Evolutionary conservation across 2,888 invertebrate genomes (phyloP).

Genomic region (Lasioglossum marginatum): DNA sequence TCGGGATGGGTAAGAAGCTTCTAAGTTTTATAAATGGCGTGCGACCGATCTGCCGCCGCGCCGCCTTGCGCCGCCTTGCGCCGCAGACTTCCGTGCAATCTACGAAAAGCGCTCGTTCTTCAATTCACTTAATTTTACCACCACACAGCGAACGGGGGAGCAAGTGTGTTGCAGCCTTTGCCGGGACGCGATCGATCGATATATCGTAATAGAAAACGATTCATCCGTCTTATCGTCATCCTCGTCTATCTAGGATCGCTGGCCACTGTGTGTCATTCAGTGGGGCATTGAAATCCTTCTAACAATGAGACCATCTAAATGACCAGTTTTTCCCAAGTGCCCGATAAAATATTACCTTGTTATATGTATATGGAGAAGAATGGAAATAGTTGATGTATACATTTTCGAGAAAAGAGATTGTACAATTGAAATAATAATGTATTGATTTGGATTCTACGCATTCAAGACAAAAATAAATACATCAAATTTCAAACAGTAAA

Average conservation of each 20-base stretch:
- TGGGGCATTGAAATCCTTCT: slow-evolving; percentile 50
- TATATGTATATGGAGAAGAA: not conserved
- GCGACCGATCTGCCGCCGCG: slow-evolving; percentile 39
- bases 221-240: slow-evolving; percentile 51
- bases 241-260: slow-evolving; percentile 32
- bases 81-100: slow-evolving; percentile 72
- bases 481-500: no score
- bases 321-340: not conserved
- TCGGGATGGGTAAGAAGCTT: slow-evolving; percentile 76
- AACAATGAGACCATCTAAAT: slow-evolving; percentile 23
- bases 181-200: slow-evolving; percentile 59
- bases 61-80: slow-evolving; percentile 37
- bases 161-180: slow-evolving; percentile 28
- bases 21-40: slow-evolving; percentile 82
- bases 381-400: no score
- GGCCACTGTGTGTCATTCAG: slow-evolving; percentile 22
- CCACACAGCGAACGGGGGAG: slow-evolving; percentile 46
- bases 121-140: slow-evolving; percentile 77
- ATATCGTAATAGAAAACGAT: slow-evolving; percentile 76
- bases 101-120: slow-evolving; percentile 80
- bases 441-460: no score
- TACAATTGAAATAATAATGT: no score
- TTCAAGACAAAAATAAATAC: no score
- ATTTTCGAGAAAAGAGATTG: no score
- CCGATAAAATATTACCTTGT: not conserved